phyloP scores from a whole-genome alignment of 2,888 invertebrate genomes.

The Osmoderma eremita region DNA sequence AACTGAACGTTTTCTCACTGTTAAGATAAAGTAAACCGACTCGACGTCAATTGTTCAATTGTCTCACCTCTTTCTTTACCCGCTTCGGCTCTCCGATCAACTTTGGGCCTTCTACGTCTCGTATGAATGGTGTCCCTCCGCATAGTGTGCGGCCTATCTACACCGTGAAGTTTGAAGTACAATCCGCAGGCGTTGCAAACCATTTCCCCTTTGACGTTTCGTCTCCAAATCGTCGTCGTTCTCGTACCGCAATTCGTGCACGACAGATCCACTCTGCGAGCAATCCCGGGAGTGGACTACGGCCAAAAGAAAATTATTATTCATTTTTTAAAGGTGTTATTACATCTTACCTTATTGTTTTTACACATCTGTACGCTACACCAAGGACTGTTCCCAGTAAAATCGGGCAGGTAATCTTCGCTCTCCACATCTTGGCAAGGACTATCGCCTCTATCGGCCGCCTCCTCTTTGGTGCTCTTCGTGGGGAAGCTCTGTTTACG shows the following conservation, averaged over 20 bases:
- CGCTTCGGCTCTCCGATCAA: slow-evolving; percentile 37
- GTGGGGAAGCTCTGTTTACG: slow-evolving; percentile 86
- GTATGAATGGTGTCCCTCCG: slow-evolving; percentile 96
- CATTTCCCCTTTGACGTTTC: slow-evolving; percentile 96
- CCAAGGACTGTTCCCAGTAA: slow-evolving; percentile 62
- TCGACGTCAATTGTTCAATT: slow-evolving; percentile 14
- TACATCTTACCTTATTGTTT: slow-evolving; percentile 37
- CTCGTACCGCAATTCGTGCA: slow-evolving; percentile 98
- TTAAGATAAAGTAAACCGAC: slow-evolving; percentile 9
- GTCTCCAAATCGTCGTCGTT: slow-evolving; percentile 96
- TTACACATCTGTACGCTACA: slow-evolving; percentile 56
- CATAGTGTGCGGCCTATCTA: slow-evolving; percentile 94
- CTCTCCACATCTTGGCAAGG: slow-evolving; percentile 48
- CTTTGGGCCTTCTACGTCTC: slow-evolving; percentile 86
- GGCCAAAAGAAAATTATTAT: slow-evolving; percentile 13
- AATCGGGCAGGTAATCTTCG: slow-evolving; percentile 58
- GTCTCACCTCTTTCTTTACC: slow-evolving; percentile 36
- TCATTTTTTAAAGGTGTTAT: too few relatives aligned
- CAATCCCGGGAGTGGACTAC: slow-evolving; percentile 49
- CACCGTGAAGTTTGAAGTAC: slow-evolving; percentile 96
- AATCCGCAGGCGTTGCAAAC: slow-evolving; percentile 99
- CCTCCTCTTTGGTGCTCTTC: slow-evolving; percentile 64
- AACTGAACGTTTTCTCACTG: slow-evolving; percentile 33
- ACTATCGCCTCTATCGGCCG: slow-evolving; percentile 49
- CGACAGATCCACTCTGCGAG: slow-evolving; percentile 81